phyloP scores from a whole-genome alignment of 2,113 vertebrate genomes.

The Tragelaphus buxtoni region DNA sequence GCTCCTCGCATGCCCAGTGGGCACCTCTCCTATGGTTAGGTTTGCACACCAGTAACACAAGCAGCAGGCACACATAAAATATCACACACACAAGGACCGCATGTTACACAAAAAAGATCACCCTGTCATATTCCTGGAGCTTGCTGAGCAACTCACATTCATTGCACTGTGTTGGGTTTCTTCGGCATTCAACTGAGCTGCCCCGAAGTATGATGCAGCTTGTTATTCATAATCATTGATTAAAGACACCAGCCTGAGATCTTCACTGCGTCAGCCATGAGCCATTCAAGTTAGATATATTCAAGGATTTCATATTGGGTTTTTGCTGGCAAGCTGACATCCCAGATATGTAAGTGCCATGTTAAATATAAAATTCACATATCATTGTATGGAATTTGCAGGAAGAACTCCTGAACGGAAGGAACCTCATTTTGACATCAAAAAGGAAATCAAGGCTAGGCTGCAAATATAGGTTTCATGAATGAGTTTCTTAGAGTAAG shows the following conservation, averaged over 20 bases:
- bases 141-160: neutral
- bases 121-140: neutral
- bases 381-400: neutral
- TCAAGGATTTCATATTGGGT: neutral
- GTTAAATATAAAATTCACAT: neutral
- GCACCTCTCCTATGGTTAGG: neutral
- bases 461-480: neutral
- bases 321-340: neutral
- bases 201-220: neutral
- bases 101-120: no score
- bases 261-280: neutral
- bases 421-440: fast-evolving
- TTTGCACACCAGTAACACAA: neutral
- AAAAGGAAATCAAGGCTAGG: neutral
- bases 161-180: neutral
- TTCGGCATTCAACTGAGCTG: neutral
- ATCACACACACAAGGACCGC: neutral
- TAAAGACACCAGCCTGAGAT: neutral
- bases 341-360: neutral
- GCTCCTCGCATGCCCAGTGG: neutral
- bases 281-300: neutral
- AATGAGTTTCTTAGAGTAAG: neutral
- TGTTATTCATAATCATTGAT: neutral
- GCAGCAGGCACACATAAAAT: neutral
- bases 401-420: neutral